Base-by-base conservation (phyloP, 2,888 invertebrate species). In the Xylota segnis region DNA sequence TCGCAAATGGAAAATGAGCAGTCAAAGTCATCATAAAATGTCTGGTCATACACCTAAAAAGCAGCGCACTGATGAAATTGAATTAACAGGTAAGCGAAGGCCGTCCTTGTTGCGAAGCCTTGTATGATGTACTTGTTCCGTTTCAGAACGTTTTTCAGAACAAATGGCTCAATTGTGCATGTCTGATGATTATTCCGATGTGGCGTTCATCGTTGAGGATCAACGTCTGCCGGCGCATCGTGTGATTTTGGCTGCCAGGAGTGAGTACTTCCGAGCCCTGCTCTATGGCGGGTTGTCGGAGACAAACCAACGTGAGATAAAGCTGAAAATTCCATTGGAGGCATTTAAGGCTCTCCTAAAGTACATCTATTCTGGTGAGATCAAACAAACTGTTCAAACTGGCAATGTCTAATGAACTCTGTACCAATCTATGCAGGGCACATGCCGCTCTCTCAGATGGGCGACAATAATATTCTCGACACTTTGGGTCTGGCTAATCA, bases 261-360 rank as follows among this genome's bases (percentile, higher is more conserved):
- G 98, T 90, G 97, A 98, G 89, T 99, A 99, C 93, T 99, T 99
- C 92, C 94, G 98, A 91, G 98, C 96, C 9, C 92, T 96, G 43
- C 93, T 96, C 0, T 96, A 95, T 92, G 96, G 96, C 7, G 96
- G 96, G n/a, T 93, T 96, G 92, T 94, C 95, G 82, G 96, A 96
- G 91, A 94, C 96, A 0, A 94, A 94, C 83, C 94, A 96, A 94
- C 94, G 94, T 66, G 97, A 98, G 93, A 96, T 99, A 74, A 95
- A 96, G 90, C 92, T 99, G 47, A 95, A 96, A 89, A 98, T 98
- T 16, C 96, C 96, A 1, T 91, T 97, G 59, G 95, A 95, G 79
- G 96, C 97, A 12, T 98, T 98, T 90, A 97, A 97, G 92, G 95
- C 96, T n/a, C 93, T 99, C 0, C 93, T 99, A 0, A 96, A 97